These are phyloP conservation scores for Pangasius mekongensis DNA, from an alignment of 2,797 vertebrate genomes.

Conservation along the genomic window DNA sequence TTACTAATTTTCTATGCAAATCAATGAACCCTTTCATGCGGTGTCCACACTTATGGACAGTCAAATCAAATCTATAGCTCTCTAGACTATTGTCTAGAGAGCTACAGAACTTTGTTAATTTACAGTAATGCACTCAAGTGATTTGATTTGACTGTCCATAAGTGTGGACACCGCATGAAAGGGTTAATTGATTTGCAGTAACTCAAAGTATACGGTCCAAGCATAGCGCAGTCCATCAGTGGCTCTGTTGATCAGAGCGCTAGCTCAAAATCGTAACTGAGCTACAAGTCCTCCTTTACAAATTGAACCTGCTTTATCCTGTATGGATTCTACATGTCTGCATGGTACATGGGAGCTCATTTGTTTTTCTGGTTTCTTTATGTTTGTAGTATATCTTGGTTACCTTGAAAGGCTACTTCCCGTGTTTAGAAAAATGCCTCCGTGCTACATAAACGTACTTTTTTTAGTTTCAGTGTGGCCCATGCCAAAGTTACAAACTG, in stretches of 20 bases:
- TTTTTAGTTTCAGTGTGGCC: background rate
- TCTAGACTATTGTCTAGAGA: no score
- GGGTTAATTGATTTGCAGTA: background rate
- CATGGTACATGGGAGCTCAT: background rate
- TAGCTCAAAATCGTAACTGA: background rate
- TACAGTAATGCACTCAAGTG: background rate
- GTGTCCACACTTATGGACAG: background rate
- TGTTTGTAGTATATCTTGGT: background rate
- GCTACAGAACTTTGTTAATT: background rate
- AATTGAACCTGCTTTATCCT: background rate
- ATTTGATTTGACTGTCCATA: background rate
- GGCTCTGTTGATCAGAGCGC: background rate
- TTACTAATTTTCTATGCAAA: no score
- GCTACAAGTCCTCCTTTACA: background rate
- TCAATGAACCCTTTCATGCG: background rate
- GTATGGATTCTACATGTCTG: background rate
- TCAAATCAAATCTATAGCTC: background rate
- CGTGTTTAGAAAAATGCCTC: constrained; percentile 9
- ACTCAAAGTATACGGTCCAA: background rate
- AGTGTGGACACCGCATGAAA: background rate
- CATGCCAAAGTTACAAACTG: background rate
- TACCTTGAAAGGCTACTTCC: constrained; percentile 12
- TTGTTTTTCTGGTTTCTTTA: background rate
- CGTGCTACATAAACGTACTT: background rate
- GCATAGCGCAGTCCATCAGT: background rate